phyloP scores from a whole-genome alignment of 1,140 invertebrate genomes.

The Stratiolaelaps scimitus region DNA sequence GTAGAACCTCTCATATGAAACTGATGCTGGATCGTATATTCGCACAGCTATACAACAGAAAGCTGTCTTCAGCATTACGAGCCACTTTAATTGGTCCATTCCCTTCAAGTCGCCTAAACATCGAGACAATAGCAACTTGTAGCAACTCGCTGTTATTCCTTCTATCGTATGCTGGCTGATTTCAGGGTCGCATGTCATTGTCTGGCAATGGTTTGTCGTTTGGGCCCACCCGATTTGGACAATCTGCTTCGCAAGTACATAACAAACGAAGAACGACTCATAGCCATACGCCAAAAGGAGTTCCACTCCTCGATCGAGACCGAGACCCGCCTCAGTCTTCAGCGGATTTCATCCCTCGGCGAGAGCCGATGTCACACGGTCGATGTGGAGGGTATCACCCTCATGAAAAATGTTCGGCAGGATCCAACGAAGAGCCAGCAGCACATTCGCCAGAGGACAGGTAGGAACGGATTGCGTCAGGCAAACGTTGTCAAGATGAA shows the following conservation, averaged over 20 bases:
- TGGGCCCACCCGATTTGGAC: constrained; percentile 6
- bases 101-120: too few relatives aligned
- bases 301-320: constrained; percentile 5
- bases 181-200: constrained; percentile 33
- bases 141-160: too few relatives aligned
- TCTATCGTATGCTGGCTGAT: not conserved
- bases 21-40: too few relatives aligned
- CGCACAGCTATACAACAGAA: too few relatives aligned
- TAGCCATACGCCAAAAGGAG: not conserved
- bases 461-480: not conserved
- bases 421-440: too few relatives aligned
- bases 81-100: too few relatives aligned
- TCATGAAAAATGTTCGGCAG: constrained; percentile 32
- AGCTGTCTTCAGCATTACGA: too few relatives aligned
- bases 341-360: constrained; percentile 7
- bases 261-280: not conserved
- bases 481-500: not conserved
- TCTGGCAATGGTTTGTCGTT: constrained; percentile 26
- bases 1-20: too few relatives aligned
- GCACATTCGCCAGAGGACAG: too few relatives aligned
- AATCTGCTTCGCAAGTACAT: not conserved
- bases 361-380: constrained; percentile 18
- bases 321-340: not conserved
- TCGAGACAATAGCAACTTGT: too few relatives aligned
- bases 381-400: constrained; percentile 17